Evolutionary conservation across 2,797 vertebrate genomes (phyloP), one percentile per base, ranked within the genome.

Genomic region (Tragopan temminckii): DNA sequence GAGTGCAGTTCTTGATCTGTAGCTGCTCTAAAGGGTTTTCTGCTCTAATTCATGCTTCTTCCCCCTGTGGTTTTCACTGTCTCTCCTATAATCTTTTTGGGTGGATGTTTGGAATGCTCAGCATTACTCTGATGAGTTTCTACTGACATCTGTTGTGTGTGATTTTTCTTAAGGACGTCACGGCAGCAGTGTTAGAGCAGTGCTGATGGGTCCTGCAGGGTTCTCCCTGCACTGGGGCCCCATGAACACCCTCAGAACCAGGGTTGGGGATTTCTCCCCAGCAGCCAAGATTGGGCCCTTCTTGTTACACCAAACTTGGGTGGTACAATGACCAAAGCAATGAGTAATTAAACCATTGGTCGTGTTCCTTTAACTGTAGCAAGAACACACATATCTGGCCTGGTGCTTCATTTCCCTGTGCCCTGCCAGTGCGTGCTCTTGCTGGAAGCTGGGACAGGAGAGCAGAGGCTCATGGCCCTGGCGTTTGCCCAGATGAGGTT

Each of bases 21-120:
- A 50, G 80, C 77, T 63, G 36, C 84, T 95, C 12, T 0, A 55
- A 38, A 86, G n/a, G 48, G 83, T 78, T 93, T 92, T 86, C 81
- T 93, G 88, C 88, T 95, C 90, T 45, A 83, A 3, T 88, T 89
- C 58, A 0, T 77, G 40, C 77, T 46, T 72, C 61, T 46, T 46
- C 69, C 55, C 71, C 5, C 0, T 20, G 79, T 23, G 27, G 25
- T n/a, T 85, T 68, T 48, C 57, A 1, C 61, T 33, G 35, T 50
- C 80, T 88, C 57, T 70, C 66, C 55, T 38, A 42, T 74, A 55
- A 9, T 27, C 68, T 46, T 43, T 59, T 43, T 1, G 70, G 35
- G 55, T 53, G 83, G 76, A 21, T 40, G 81, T 75, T 52, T 55
- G 42, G 74, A 40, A 8, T 5, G 0, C 21, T 81, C 31, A 20